Evolutionary conservation across 1,140 invertebrate genomes (phyloP).

Genomic region (Drosophila funebris): DNA sequence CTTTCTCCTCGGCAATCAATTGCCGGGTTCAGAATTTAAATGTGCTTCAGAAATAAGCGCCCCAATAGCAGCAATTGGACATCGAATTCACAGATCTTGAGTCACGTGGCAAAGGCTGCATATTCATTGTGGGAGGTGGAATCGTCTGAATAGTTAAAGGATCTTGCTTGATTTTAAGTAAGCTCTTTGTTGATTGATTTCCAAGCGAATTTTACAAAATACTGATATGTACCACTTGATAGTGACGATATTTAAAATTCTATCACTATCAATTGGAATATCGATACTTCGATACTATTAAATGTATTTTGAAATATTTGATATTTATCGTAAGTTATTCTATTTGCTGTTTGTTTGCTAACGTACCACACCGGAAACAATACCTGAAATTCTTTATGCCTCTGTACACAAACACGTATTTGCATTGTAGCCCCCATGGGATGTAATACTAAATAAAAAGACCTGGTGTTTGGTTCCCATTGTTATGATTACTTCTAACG

Average conservation of each 20-base stretch:
- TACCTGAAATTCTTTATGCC: slow-evolving; percentile 38
- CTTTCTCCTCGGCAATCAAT: slow-evolving; percentile 75
- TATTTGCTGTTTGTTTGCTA: neutral
- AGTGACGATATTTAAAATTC: neutral
- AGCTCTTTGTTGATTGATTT: neutral
- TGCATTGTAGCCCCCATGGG: slow-evolving; percentile 4
- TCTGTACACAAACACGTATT: no score
- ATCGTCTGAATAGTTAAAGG: neutral
- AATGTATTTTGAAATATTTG: neutral
- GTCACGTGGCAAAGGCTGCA: slow-evolving; percentile 23
- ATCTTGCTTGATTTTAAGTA: neutral
- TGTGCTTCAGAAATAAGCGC: slow-evolving; percentile 42
- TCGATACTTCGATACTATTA: neutral
- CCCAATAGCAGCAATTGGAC: neutral
- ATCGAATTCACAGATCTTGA: slow-evolving; percentile 5
- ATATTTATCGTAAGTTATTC: neutral
- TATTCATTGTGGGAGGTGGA: slow-evolving; percentile 12
- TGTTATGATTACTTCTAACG: slow-evolving; percentile 33
- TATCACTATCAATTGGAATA: no score
- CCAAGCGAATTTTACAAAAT: neutral
- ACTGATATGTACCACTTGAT: neutral
- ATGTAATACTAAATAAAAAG: neutral
- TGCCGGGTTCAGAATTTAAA: slow-evolving; percentile 80
- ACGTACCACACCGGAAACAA: slow-evolving; percentile 14
- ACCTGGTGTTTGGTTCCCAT: neutral